phyloP scores from a whole-genome alignment of 1,140 invertebrate species.

The Drosophila aff. region DNA sequence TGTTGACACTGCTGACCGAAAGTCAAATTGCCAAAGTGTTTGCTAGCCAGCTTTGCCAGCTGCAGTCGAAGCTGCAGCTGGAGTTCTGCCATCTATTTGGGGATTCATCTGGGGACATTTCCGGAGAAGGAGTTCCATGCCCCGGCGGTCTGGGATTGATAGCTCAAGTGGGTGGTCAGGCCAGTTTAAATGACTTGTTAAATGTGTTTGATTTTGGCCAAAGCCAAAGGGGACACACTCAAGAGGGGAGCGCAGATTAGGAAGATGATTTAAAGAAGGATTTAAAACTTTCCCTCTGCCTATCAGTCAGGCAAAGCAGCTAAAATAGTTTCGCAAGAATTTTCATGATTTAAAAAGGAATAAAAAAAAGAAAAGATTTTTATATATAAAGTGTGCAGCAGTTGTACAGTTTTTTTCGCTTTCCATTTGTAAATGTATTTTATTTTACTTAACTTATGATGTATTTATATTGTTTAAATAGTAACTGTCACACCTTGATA shows the following conservation, averaged over 20 bases:
- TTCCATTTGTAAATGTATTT: background rate
- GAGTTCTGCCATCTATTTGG: constrained; percentile 11
- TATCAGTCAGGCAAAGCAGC: background rate
- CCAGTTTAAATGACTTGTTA: constrained; percentile 64
- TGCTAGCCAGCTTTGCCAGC: constrained; percentile 61
- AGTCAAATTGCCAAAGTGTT: constrained; percentile 82
- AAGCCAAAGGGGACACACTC: background rate
- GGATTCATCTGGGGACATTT: constrained; percentile 13
- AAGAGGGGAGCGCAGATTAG: background rate
- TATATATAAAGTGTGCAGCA: background rate
- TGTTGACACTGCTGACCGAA: constrained; percentile 79
- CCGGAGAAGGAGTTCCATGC: constrained; percentile 1
- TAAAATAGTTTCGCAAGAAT: background rate
- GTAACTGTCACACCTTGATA: background rate
- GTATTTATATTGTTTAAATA: background rate
- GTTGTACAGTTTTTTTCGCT: background rate
- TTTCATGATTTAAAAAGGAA: background rate
- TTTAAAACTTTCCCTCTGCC: background rate
- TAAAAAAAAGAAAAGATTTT: background rate
- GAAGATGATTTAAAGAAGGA: constrained; percentile 5
- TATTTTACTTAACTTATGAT: background rate
- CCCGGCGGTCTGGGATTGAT: constrained; percentile 32
- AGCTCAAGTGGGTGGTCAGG: constrained; percentile 33
- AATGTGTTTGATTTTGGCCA: constrained; percentile 70
- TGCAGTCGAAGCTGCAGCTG: constrained; percentile 41